Base-by-base conservation (phyloP, 2,797 vertebrate species). In the Bufotes viridis region DNA sequence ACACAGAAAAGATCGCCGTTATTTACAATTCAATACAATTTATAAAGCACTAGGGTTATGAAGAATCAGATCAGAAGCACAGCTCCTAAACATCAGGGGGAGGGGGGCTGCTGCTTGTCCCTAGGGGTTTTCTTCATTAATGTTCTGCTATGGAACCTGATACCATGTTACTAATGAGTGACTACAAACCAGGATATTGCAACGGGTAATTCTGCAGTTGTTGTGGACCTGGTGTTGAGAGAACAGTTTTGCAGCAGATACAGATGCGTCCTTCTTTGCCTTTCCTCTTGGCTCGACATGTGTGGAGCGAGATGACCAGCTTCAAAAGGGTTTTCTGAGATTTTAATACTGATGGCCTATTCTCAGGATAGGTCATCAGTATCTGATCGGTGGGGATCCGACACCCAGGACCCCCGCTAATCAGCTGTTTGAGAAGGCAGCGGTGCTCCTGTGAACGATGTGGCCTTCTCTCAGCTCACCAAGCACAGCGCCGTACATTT, bases 21-120 rank as follows among this genome's bases (percentile, higher is more conserved):
- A 74, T 74, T 74, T 74, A 74, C 20, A 22, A 22, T 61, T 61
- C 57, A 26, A 60, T 76, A n/a, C 29, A 15, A 85, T 85, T 76
- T 76, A 63, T 34, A 51, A 26, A 65, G 8, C 42, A 17, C 7
- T 20, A 20, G 65, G 10, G 51, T 70, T 55, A 70, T 51, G 22
- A 11, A 53, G 65, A 70, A 70, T 7, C 63, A 9, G 22, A 70
- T 69, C 63, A 55, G 81, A 57, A 51, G 51, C 49, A 18, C n/a
- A 7, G 81, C 49, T 82, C 22, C 70, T 70, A 55, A 70, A 82
- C 70, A 82, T 57, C n/a, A 53, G 12, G 20, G 49, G 15, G 8
- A 26, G 26, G 53, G 42, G 3, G 15, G 24, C 18, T 24, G 57
- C n/a, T 20, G n/a, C 49, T 29, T 82, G 63, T 26, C 55, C 53